Base-by-base conservation (phyloP, 2,888 invertebrate genomes). In the Nemurella pictetii region DNA sequence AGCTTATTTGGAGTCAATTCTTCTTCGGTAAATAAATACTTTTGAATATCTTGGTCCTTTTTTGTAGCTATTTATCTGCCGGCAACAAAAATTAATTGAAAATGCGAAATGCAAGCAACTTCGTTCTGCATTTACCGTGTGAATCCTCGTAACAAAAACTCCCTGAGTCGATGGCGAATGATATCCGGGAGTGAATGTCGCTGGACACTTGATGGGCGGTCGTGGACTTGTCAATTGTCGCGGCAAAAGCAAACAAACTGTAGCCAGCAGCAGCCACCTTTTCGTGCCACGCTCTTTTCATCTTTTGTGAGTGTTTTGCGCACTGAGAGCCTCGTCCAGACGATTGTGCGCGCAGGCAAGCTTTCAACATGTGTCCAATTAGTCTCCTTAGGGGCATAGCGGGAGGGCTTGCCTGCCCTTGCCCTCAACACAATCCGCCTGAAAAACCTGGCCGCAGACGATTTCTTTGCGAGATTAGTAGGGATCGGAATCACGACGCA, bases 361-460 rank as follows among this genome's bases (percentile, higher is more conserved):
- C 55, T 55, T 55, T 55, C 55, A 55, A 55, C 75, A 75, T 75
- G 75, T 26, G 28, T 28, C 75, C 75, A 75, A 75, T 75, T 75
- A 75, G 75, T 1, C 75, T 20, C 5, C 75, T 75, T 75, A 28
- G 26, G 26, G 75, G 75, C 27, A 75, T 26, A 28, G 75, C 75
- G 75, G 28, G 28, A 26, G 28, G 75, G 5, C 55, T 26, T 5
- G 28, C 15, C 36, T 36, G 28, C 75, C 26, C 75, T 75, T 75
- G 75, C 28, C 26, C 28, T 75, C 27, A 9, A 5, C 28, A 28
- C 75, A 75, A 75, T 75, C 75, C 28, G 1, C 75, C 26, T 12
- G 55, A 55, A 55, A 55, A 55, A 12, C 15, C 55, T 55, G 9
- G 20, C 15, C 55, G 2, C 55, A 55, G 55, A 20, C 55, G 55